Conservation (phyloP, 2,888 invertebrate species). For the Hypsopygia costalis region DNA sequence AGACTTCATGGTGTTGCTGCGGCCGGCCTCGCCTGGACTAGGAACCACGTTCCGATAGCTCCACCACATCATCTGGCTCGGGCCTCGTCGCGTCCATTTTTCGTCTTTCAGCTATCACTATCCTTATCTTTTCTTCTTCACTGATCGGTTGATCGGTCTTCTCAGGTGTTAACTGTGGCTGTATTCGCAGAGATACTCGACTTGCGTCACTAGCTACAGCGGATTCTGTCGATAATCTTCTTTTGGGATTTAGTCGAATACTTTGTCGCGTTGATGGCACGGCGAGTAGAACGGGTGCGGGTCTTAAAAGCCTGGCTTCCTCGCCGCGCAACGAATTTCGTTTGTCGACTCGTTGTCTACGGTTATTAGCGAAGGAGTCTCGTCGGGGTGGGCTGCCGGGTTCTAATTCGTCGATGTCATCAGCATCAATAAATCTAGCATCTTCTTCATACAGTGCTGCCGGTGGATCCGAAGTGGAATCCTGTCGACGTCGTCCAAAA, state of each 20-base stretch:
- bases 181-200: constrained; percentile 37
- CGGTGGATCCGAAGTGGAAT: constrained; percentile 65
- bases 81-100: constrained; percentile 74
- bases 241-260: constrained; percentile 42
- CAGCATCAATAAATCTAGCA: constrained; percentile 80
- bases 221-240: constrained; percentile 55
- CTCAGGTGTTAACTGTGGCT: constrained; percentile 37
- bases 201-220: constrained; percentile 45
- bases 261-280: constrained; percentile 59
- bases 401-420: constrained; percentile 75
- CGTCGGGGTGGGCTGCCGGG: constrained; percentile 68
- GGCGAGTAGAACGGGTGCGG: constrained; percentile 54
- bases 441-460: constrained; percentile 75
- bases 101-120: constrained; percentile 82
- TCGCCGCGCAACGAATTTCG: constrained; percentile 68
- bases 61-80: constrained; percentile 58
- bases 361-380: constrained; percentile 74
- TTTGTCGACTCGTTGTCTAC: constrained; percentile 66
- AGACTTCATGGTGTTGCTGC: constrained; percentile 74
- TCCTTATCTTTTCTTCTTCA: constrained; percentile 79
- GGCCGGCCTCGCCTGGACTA: constrained; percentile 78
- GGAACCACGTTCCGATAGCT: constrained; percentile 68
- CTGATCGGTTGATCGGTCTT: constrained; percentile 45
- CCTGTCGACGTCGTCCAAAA: constrained; percentile 71
- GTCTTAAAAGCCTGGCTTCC: constrained; percentile 64